Percentiles rank a stretch among this genome's conserved stretches.
Evolutionary conservation across 2,888 invertebrate species (phyloP).

Genomic region (Luperina testacea): DNA sequence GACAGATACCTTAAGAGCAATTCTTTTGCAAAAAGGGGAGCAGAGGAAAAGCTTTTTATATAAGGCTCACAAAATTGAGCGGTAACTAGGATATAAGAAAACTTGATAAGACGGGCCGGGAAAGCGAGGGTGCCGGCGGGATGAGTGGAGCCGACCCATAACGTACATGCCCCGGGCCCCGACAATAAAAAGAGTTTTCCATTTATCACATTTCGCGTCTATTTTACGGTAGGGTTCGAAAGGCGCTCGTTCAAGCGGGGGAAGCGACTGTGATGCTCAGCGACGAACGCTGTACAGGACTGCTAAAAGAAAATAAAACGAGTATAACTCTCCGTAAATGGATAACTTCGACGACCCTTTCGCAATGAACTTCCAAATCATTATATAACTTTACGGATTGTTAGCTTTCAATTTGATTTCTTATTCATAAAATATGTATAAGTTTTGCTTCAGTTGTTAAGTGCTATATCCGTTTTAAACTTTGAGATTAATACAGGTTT

Average conservation of each 20-base stretch:
- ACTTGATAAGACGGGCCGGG: slow-evolving; percentile 85
- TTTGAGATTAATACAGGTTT: neutral
- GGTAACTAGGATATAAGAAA: slow-evolving; percentile 88
- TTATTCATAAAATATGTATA: slow-evolving; percentile 53
- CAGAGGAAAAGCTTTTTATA: slow-evolving; percentile 81
- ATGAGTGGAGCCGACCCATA: slow-evolving; percentile 82
- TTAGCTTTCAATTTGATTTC: slow-evolving; percentile 69
- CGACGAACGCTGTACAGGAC: slow-evolving; percentile 82
- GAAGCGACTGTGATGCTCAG: slow-evolving; percentile 82
- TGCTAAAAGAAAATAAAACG: slow-evolving; percentile 88
- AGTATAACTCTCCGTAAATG: slow-evolving; percentile 87
- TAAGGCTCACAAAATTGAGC: slow-evolving; percentile 85
- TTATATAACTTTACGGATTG: slow-evolving; percentile 62
- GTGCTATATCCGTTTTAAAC: slow-evolving; percentile 1
- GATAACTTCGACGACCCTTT: slow-evolving; percentile 85
- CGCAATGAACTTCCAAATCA: slow-evolving; percentile 83
- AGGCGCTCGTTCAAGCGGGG: slow-evolving; percentile 82
- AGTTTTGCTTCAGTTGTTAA: slow-evolving; percentile 12
- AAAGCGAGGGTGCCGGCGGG: slow-evolving; percentile 78
- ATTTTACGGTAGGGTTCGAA: slow-evolving; percentile 88
- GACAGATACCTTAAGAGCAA: slow-evolving; percentile 80
- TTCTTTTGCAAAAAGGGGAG: slow-evolving; percentile 79
- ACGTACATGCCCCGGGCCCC: slow-evolving; percentile 84
- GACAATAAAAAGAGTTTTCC: slow-evolving; percentile 89
- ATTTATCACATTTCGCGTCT: slow-evolving; percentile 90